phyloP scores from a whole-genome alignment of 2,888 invertebrate species.

The Cancer borealis region DNA sequence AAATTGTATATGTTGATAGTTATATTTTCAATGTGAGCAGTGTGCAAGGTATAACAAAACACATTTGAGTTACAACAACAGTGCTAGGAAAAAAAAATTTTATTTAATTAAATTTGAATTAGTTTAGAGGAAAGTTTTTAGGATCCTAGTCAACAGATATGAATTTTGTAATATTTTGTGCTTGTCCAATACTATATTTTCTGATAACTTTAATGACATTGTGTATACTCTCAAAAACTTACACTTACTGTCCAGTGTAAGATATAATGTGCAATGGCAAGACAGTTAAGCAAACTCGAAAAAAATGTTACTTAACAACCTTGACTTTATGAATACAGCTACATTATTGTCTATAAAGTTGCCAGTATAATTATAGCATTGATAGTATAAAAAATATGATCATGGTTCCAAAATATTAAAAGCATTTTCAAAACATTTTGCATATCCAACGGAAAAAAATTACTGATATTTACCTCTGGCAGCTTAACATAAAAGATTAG shows the following conservation, averaged over 20 bases:
- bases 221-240: neutral
- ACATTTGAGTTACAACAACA: neutral
- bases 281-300: neutral
- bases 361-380: slow-evolving; percentile 29
- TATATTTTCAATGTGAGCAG: neutral
- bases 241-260: neutral
- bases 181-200: slow-evolving; percentile 12
- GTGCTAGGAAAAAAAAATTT: neutral
- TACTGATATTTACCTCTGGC: neutral
- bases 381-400: slow-evolving; percentile 38
- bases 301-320: neutral
- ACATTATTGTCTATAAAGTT: slow-evolving; percentile 42
- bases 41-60: neutral
- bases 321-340: neutral
- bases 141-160: neutral
- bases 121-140: neutral
- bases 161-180: neutral
- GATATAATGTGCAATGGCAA: neutral
- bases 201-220: slow-evolving; percentile 14
- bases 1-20: neutral
- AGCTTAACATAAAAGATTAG: neutral
- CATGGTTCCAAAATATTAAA: slow-evolving; percentile 14
- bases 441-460: neutral
- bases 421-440: slow-evolving; percentile 8
- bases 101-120: neutral